Base-by-base conservation (phyloP, 2,888 invertebrate genomes). In the Ctenicera cuprea region DNA sequence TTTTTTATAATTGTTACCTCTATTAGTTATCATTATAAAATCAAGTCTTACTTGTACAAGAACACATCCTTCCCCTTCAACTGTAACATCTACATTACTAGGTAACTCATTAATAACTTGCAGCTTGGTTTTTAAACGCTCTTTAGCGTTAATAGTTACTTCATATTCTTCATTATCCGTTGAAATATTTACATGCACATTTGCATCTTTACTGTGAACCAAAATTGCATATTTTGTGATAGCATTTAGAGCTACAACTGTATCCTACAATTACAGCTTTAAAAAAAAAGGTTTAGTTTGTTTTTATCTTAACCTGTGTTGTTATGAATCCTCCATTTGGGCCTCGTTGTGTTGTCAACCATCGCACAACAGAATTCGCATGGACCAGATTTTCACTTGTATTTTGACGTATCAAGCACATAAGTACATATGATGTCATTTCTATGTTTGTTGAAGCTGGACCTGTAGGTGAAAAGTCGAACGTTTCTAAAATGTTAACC, bases 261-360 rank as follows among this genome's bases (percentile, higher is more conserved):
- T 91, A 79, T 92, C 92, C 88, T 90, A 80, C 65, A 84, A 79
- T 33, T 16, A 20, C 16, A 22, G 30, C 14, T 3, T 59, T 18
- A 38, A 38, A 38, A 12, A 2, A 26, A 2, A 26, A 26, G 26
- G 3, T 26, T 26, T 3, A 26, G 2, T 2, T 26, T 26, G 26
- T 26, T 26, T 5, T 5, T 26, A 26, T 26, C 5, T 26, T 78
- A 78, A 91, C 92, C 89, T 94, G 95, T 0, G 95, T 94, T 0
- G 94, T 92, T 0, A 91, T 86, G 80, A 95, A 95, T 0, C 94
- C 94, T 2, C 95, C 95, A 2, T 90, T 87, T 3, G 91, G 87
- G 72, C 91, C 91, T 48, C 93, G 88, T 81, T 94, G 92, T 1
- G 91, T 88, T 5, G 92, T 89, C 59, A 96, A 87, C 95, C 95